Conservation (phyloP, 2,797 vertebrate genomes). For the Xenops minutus region DNA sequence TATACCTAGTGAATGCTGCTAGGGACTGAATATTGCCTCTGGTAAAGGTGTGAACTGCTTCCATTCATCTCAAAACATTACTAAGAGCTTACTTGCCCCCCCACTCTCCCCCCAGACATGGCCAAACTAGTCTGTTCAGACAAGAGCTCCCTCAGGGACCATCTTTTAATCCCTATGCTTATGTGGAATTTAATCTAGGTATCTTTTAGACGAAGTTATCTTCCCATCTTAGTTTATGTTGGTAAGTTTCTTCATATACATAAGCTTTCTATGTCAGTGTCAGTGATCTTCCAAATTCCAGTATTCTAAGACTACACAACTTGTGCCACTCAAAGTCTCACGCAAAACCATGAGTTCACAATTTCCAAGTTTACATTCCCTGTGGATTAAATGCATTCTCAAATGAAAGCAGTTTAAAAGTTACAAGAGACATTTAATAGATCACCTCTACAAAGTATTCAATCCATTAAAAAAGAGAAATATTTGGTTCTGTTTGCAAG, state of each 20-base stretch:
- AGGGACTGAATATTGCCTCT: neutral
- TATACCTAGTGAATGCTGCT: neutral
- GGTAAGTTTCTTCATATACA: neutral
- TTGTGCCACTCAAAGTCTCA: neutral
- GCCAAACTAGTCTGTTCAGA: neutral
- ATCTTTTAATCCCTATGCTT: neutral
- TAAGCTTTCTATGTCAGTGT: neutral
- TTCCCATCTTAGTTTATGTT: neutral
- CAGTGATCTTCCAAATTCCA: neutral
- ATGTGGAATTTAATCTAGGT: neutral
- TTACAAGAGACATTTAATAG: neutral
- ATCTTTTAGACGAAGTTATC: neutral
- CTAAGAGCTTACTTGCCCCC: neutral
- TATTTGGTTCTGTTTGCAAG: neutral
- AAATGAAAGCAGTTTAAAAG: constrained; percentile 30
- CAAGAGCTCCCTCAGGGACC: neutral
- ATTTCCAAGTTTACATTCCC: neutral
- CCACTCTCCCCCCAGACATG: neutral
- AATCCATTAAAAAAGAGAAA: neutral
- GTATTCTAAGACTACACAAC: neutral
- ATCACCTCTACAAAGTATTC: constrained; percentile 2
- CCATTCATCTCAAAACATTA: neutral
- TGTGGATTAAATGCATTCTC: constrained; percentile 19
- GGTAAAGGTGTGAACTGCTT: neutral
- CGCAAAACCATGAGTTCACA: neutral